These are phyloP conservation scores for Chaenogobius annularis DNA, from an alignment of 2,113 vertebrate species.

Conservation along the genomic window DNA sequence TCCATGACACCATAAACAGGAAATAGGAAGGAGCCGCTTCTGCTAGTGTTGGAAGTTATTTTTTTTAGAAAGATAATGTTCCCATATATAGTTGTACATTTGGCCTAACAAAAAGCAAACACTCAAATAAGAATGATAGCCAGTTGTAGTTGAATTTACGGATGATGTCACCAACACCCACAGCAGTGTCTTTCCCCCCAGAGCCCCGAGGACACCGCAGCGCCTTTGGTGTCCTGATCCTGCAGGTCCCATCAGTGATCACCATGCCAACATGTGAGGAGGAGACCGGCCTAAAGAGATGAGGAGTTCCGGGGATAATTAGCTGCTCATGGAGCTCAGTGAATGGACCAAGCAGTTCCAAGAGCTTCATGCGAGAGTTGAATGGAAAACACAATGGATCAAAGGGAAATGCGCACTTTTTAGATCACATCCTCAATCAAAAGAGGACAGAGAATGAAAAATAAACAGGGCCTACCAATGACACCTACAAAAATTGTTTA, in stretches of 20 bases:
- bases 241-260: constrained; percentile 51
- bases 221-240: constrained; percentile 51
- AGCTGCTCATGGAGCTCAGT: constrained; percentile 58
- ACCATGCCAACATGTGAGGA: constrained; percentile 74
- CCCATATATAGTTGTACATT: constrained; percentile 42
- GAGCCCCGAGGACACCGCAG: constrained; percentile 8
- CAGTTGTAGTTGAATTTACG: not conserved
- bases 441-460: constrained; percentile 17
- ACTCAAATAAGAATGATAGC: too few relatives aligned
- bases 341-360: constrained; percentile 51
- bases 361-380: constrained; percentile 41
- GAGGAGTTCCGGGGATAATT: constrained; percentile 73
- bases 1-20: constrained; percentile 69
- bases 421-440: constrained; percentile 36
- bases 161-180: constrained; percentile 15
- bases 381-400: constrained; percentile 49
- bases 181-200: constrained; percentile 22
- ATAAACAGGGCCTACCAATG: constrained; percentile 44
- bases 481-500: constrained; percentile 63
- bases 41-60: constrained; percentile 39
- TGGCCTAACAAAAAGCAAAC: not conserved
- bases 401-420: constrained; percentile 53
- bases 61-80: constrained; percentile 50
- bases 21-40: constrained; percentile 56
- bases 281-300: constrained; percentile 56